A percentile compares a stretch with the other conserved stretches of the same genome.
These are phyloP conservation scores for Acrobasis suavella DNA, from an alignment of 2,888 invertebrate genomes.

Conservation along the genomic window DNA sequence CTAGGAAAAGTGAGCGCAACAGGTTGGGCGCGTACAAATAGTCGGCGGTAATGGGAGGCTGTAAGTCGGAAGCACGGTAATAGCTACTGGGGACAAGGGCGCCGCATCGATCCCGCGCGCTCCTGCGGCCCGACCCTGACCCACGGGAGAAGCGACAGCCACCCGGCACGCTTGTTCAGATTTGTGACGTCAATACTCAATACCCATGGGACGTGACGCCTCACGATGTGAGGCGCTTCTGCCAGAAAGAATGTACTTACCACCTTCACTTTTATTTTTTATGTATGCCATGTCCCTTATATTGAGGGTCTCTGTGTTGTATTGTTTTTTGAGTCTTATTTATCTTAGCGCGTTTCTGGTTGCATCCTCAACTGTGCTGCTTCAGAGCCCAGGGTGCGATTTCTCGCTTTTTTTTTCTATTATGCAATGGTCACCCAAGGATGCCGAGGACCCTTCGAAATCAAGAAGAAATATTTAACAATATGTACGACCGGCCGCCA, in stretches of 20 bases:
- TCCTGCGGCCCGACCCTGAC: slow-evolving; percentile 66
- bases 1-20: slow-evolving; percentile 33
- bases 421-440: too few relatives aligned
- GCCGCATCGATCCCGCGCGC: slow-evolving; percentile 54
- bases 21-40: slow-evolving; percentile 36
- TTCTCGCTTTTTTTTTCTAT: too few relatives aligned
- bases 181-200: slow-evolving; percentile 35
- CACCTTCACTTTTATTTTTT: not conserved
- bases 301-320: not conserved
- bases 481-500: too few relatives aligned
- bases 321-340: not conserved
- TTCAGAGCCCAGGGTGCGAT: too few relatives aligned
- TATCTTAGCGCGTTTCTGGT: too few relatives aligned
- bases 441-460: too few relatives aligned
- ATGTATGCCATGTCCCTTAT: not conserved
- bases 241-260: not conserved
- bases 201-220: slow-evolving; percentile 22
- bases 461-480: too few relatives aligned
- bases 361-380: too few relatives aligned
- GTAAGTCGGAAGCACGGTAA: slow-evolving; percentile 36
- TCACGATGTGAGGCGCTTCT: not conserved
- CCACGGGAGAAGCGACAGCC: slow-evolving; percentile 41
- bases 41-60: slow-evolving; percentile 27
- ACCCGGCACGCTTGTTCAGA: slow-evolving; percentile 26
- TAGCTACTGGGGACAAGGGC: slow-evolving; percentile 51